Evolutionary conservation across 1,140 invertebrate species (phyloP).

Genomic region (Dendroctonus ponderosae): DNA sequence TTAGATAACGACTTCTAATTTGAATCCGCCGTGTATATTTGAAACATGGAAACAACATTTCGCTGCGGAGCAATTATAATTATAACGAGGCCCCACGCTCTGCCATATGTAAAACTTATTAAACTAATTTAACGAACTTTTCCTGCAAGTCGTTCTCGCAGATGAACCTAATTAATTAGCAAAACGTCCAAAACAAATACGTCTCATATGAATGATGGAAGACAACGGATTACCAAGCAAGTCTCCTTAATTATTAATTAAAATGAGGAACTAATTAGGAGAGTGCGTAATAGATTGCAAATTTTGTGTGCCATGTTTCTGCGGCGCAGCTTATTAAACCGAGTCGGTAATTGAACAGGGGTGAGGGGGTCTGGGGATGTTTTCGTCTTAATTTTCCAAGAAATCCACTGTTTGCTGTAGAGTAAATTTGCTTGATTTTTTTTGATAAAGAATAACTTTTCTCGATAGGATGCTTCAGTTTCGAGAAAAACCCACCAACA

Average conservation of each 20-base stretch:
- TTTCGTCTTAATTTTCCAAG: too few relatives aligned
- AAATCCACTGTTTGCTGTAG: too few relatives aligned
- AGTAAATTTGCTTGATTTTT: too few relatives aligned
- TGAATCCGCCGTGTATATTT: too few relatives aligned
- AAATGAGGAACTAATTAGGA: constrained; percentile 21
- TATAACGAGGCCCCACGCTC: background rate
- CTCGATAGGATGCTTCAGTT: too few relatives aligned
- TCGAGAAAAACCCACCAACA: too few relatives aligned
- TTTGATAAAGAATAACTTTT: too few relatives aligned
- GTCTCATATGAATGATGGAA: constrained; percentile 26
- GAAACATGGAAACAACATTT: too few relatives aligned
- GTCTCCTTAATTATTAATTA: constrained; percentile 26
- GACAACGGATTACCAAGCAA: constrained; percentile 21
- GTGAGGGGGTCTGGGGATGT: background rate
- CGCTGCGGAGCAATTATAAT: too few relatives aligned
- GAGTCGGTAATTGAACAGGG: background rate
- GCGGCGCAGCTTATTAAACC: background rate
- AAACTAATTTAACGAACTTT: constrained; percentile 20
- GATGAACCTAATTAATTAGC: constrained; percentile 23
- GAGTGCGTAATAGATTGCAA: constrained; percentile 21
- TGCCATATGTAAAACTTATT: constrained; percentile 18
- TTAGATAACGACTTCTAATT: too few relatives aligned
- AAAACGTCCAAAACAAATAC: constrained; percentile 26
- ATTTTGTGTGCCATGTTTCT: constrained; percentile 6
- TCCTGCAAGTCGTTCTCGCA: constrained; percentile 9